Evolutionary conservation across 2,797 vertebrate genomes (phyloP), one percentile per base, ranked within the genome.

Genomic region (Xenentodon cancila): DNA sequence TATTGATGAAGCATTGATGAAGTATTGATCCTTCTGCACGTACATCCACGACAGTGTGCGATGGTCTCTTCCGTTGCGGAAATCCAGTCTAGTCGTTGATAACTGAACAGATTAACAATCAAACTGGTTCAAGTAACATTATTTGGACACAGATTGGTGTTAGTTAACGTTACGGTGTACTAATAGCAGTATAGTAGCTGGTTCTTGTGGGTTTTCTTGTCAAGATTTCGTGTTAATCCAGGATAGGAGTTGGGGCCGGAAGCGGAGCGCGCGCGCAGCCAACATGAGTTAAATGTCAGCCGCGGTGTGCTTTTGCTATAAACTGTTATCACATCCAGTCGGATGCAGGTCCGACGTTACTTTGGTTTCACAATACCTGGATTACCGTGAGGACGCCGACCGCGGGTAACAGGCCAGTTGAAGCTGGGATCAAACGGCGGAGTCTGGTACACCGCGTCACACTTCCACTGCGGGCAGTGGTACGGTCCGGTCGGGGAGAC

Each of bases 401-500:
- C 49, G 52, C 11, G 17, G 7, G 30, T 2, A 1, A 69, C 53
- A 7, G 59, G 46, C 19, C 65, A 59, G 1, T 66, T 66, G 13
- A 59, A n/a, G 1, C 51, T 56, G 11, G 45, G n/a, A 0, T 73
- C 73, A 30, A 92, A 92, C 9, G 92, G 92, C 9, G 89, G 81
- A 0, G 79, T 87, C 48, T 73, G 69, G 81, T 94, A 92, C 15
- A 89, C 88, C 0, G 90, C 85, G 0, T 66, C 75, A 19, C 94
- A 92, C 68, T 52, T 80, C 69, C 73, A 93, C 64, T 92, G 71
- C 0, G 93, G 94, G 47, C 94, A 95, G 15, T 73, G 75, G 82
- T 84, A 93, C 1, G 93, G 92, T 43, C 92, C 94, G 17, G 34
- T 20, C 0, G 78, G 78, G 0, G 55, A 30, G 0, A 64, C 5